Evolutionary conservation across 2,113 vertebrate species (phyloP), one percentile per base, ranked within the genome.

Genomic region (Rhinoderma darwinii): DNA sequence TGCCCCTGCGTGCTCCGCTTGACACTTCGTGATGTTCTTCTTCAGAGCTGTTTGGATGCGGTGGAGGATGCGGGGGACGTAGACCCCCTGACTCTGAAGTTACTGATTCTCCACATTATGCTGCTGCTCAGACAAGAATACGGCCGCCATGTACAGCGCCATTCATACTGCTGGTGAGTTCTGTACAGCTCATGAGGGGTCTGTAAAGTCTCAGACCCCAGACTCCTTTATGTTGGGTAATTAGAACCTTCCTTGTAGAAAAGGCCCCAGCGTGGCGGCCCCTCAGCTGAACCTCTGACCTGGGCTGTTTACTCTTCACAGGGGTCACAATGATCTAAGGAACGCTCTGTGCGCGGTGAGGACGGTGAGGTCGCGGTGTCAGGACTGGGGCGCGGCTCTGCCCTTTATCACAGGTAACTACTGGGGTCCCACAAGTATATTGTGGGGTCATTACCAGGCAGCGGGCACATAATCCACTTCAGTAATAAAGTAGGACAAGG

Each of bases 91-190:
- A 35, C 89, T 1, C 79, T 94, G 80, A 88, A 83, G 88, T 91
- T 92, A 88, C 90, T 90, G 0, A 32, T 93, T 72, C 93, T 96
- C 4, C 94, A 96, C 50, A 91, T 93, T 0, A 84, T 94, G 20
- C 88, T 97, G 63, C 84, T 95, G 30, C 94, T 96, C 88, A 90
- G 96, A 47, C 96, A 96, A 89, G 88, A 88, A 68, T 94, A 94
- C 35, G 88, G 90, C 84, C 50, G 37, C 68, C 89, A 89, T 47
- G 89, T 91, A 6, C 94, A 94, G 80, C 89, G 89, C 6, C 78
- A 32, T 51, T 82, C 88, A 35, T 93, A 92, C 85, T 50, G 84
- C 86, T 96, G 95, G 94, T 95, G 89, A 94, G 93, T 25, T 3
- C 1, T 41, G 66, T 70, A n/a, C n/a, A n/a, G n/a, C n/a, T n/a